These are phyloP conservation scores for Periphyllus acericola DNA, from an alignment of 2,888 invertebrate species.

Conservation along the genomic window DNA sequence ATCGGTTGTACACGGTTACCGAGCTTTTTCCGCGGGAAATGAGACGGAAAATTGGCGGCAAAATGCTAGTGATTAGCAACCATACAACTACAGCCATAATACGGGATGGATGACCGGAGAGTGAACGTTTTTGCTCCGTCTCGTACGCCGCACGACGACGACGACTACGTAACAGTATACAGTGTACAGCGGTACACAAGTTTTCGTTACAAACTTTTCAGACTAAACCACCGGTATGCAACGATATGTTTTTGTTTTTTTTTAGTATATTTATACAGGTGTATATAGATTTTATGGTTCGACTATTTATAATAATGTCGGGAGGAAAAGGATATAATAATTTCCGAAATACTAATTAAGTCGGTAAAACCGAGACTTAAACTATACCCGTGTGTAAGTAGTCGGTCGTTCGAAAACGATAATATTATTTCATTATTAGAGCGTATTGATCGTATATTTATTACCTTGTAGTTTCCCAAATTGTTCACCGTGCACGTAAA, in stretches of 20 bases:
- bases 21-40: conserved; percentile 38
- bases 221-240: not conserved
- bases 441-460: conserved; percentile 11
- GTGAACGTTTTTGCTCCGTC: not conserved
- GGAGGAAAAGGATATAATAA: not conserved
- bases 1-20: conserved; percentile 1
- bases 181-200: not conserved
- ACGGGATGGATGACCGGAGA: not conserved
- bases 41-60: conserved; percentile 41
- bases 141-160: not conserved
- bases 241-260: not conserved
- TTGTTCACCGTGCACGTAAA: conserved; percentile 93
- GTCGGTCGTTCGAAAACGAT: not conserved
- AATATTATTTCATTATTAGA: not conserved
- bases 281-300: not conserved
- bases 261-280: not conserved
- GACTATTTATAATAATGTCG: no score
- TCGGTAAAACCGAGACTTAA: not conserved
- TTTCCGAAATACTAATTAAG: not conserved
- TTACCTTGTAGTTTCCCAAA: conserved; percentile 86
- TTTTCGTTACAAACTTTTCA: not conserved
- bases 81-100: not conserved
- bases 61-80: conserved; percentile 6
- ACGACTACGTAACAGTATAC: not conserved
- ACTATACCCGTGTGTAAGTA: not conserved